These are phyloP conservation scores for Danio rerio DNA, from an alignment of 2,113 vertebrate species.

Conservation along the genomic window GRCz12tu NC_133185.1:37179501-37180000, in stretches of 20 bases:
- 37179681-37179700: not conserved
- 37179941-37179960: no score
- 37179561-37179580: conserved; percentile 26
- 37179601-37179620: not conserved
- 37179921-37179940: no score
- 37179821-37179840: no score
- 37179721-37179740: not conserved
- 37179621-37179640: not conserved
- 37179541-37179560: not conserved
- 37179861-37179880: no score
- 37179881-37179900: no score
- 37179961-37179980: no score
- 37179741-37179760: not conserved
- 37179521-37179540: conserved; percentile 11
- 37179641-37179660: conserved; percentile 1
- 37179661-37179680: not conserved
- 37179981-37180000: no score
- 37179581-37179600: conserved; percentile 5
- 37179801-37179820: not conserved
- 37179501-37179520: conserved; percentile 11
- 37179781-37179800: not conserved
- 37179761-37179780: not conserved
- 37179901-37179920: no score
- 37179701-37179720: conserved; percentile 1
- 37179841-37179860: no score